Conservation (phyloP, 2,797 vertebrate species). For the Rhinichthys osculus region DNA sequence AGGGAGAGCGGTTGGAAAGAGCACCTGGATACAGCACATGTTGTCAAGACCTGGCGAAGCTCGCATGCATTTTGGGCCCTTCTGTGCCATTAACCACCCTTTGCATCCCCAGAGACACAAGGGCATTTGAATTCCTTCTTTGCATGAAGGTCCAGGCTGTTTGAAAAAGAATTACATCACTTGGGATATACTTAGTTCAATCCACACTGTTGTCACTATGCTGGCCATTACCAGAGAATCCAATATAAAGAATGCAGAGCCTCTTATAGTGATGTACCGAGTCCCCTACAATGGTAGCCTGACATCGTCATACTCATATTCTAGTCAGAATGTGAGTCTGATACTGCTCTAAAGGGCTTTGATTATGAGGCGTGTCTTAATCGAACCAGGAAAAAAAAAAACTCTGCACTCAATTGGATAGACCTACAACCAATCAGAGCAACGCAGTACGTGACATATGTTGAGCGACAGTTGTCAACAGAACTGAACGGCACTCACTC, state of each 20-base stretch:
- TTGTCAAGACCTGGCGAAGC: slow-evolving; percentile 60
- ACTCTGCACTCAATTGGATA: no score
- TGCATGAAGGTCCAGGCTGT: slow-evolving; percentile 12
- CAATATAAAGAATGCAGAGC: not conserved
- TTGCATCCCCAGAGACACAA: slow-evolving; percentile 8
- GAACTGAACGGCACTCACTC: no score
- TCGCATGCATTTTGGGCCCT: slow-evolving; percentile 54
- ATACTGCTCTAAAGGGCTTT: no score
- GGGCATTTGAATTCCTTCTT: slow-evolving; percentile 26
- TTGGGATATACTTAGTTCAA: not conserved
- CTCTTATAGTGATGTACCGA: not conserved
- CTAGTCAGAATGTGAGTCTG: no score
- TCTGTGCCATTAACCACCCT: slow-evolving; percentile 56
- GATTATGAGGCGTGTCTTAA: no score
- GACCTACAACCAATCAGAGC: no score
- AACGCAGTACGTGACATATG: no score
- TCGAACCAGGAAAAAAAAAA: no score
- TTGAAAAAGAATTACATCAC: slow-evolving; percentile 21
- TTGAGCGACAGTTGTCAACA: no score
- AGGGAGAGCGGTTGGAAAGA: slow-evolving; percentile 38
- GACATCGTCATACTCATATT: no score
- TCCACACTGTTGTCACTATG: not conserved
- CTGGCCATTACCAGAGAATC: not conserved
- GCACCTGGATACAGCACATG: slow-evolving; percentile 59
- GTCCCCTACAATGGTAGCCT: not conserved